Evolutionary conservation across 2,797 vertebrate species (phyloP).

Genomic region (Florisuga fusca): DNA sequence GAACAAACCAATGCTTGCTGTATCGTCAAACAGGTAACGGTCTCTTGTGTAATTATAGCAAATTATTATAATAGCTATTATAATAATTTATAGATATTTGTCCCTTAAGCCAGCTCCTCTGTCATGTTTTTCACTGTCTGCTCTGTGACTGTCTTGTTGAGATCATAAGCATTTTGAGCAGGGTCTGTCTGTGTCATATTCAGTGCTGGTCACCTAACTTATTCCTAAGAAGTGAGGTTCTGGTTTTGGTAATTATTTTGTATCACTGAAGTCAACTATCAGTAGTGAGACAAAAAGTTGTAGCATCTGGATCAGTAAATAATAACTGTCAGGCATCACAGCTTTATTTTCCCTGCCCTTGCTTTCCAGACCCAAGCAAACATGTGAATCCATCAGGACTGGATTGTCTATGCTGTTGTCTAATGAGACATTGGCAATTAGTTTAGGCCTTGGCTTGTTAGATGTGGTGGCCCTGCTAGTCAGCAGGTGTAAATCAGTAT

Average conservation of each 20-base stretch:
- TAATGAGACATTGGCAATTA: not conserved
- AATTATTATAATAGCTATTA: constrained; percentile 44
- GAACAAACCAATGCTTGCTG: constrained; percentile 63
- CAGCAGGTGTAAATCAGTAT: not conserved
- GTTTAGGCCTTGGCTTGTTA: constrained; percentile 26
- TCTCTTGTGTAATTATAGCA: constrained; percentile 4
- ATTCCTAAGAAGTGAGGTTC: not conserved
- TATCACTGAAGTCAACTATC: not conserved
- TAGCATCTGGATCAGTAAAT: not conserved
- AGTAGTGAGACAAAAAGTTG: not conserved
- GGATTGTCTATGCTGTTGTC: not conserved
- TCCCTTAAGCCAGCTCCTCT: not conserved
- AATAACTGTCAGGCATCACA: not conserved
- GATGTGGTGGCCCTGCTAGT: not conserved
- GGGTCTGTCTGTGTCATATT: not conserved
- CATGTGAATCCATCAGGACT: not conserved
- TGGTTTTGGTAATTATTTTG: not conserved
- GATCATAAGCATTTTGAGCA: constrained; percentile 26
- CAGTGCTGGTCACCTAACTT: not conserved
- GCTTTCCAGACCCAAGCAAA: not conserved
- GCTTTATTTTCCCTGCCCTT: not conserved
- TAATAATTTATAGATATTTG: constrained; percentile 45
- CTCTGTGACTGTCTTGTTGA: constrained; percentile 48
- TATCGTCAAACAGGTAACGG: constrained; percentile 60
- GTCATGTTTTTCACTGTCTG: constrained; percentile 35